A percentile compares a stretch with the other conserved stretches of the same genome.
These are phyloP conservation scores for Itoplectis maculator DNA, from an alignment of 2,888 invertebrate species.

Conservation along the genomic window DNA sequence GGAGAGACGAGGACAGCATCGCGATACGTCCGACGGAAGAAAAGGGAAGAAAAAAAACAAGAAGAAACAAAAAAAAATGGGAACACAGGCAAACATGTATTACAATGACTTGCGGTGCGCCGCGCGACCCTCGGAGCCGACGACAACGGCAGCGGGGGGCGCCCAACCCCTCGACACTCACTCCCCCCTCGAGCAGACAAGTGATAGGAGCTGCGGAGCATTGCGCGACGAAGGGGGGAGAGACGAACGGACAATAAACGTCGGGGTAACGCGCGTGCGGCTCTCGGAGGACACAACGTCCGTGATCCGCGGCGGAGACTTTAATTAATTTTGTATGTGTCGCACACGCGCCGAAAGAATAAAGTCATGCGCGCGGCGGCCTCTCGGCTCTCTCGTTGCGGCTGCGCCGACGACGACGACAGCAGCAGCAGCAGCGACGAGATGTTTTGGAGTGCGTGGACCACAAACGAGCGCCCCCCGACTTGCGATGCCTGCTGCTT, in stretches of 20 bases:
- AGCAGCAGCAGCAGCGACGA: too few relatives aligned
- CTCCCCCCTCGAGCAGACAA: constrained; percentile 35
- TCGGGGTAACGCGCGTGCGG: constrained; percentile 15
- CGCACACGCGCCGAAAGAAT: constrained; percentile 74
- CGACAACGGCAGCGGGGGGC: not conserved
- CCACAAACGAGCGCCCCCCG: not conserved
- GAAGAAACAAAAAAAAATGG: constrained; percentile 12
- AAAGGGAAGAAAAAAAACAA: constrained; percentile 12
- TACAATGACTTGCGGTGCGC: constrained; percentile 57
- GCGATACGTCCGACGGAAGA: constrained; percentile 7
- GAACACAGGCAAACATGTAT: constrained; percentile 25
- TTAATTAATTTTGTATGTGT: constrained; percentile 83
- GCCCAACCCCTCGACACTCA: constrained; percentile 38
- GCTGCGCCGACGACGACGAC: too few relatives aligned
- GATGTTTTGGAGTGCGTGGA: constrained; percentile 6
- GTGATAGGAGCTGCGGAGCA: constrained; percentile 13
- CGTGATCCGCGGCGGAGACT: constrained; percentile 70
- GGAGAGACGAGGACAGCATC: not conserved
- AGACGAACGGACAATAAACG: constrained; percentile 40
- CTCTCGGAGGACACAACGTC: constrained; percentile 34
- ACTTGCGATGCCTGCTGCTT: constrained; percentile 1
- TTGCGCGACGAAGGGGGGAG: not conserved
- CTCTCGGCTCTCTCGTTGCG: constrained; percentile 36
- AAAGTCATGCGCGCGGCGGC: constrained; percentile 75
- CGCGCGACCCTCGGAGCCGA: constrained; percentile 10